Evolutionary conservation across 2,113 vertebrate species (phyloP).

Genomic region (Scomber scombrus): DNA sequence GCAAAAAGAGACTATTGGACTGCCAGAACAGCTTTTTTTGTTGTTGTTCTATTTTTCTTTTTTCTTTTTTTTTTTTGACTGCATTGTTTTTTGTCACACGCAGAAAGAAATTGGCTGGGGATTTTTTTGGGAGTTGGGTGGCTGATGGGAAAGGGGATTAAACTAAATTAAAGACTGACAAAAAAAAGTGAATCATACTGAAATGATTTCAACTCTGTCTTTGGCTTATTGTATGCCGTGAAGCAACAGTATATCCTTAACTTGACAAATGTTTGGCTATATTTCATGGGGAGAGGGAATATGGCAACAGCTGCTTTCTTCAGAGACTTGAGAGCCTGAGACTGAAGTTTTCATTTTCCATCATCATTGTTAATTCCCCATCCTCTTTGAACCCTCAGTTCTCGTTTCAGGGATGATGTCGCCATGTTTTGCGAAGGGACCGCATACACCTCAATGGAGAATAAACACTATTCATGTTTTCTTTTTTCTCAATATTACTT

Average conservation of each 20-base stretch:
- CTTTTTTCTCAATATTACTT: conserved; percentile 44
- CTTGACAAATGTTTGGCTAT: conserved; percentile 80
- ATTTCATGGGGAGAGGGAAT: conserved; percentile 72
- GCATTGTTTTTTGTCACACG: conserved; percentile 74
- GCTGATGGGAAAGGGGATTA: conserved; percentile 70
- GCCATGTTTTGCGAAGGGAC: conserved; percentile 73
- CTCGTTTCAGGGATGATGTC: conserved; percentile 81
- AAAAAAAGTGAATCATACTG: conserved; percentile 73
- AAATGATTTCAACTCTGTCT: conserved; percentile 73
- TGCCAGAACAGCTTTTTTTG: conserved; percentile 72
- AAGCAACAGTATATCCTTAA: conserved; percentile 78
- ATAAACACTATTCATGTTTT: conserved; percentile 77
- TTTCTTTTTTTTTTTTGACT: conserved; percentile 62
- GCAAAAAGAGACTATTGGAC: conserved; percentile 81
- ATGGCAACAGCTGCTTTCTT: conserved; percentile 74
- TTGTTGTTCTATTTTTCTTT: conserved; percentile 16
- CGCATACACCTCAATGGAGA: conserved; percentile 78
- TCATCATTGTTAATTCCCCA: conserved; percentile 64
- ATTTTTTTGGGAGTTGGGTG: conserved; percentile 55
- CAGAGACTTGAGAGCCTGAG: conserved; percentile 78
- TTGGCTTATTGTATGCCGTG: conserved; percentile 68
- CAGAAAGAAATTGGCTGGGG: conserved; percentile 74
- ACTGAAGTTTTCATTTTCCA: conserved; percentile 65
- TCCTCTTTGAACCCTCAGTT: conserved; percentile 63
- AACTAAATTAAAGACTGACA: conserved; percentile 76